These are phyloP conservation scores for Pegoplata infirma DNA, from an alignment of 2,888 invertebrate species.

Conservation along the genomic window DNA sequence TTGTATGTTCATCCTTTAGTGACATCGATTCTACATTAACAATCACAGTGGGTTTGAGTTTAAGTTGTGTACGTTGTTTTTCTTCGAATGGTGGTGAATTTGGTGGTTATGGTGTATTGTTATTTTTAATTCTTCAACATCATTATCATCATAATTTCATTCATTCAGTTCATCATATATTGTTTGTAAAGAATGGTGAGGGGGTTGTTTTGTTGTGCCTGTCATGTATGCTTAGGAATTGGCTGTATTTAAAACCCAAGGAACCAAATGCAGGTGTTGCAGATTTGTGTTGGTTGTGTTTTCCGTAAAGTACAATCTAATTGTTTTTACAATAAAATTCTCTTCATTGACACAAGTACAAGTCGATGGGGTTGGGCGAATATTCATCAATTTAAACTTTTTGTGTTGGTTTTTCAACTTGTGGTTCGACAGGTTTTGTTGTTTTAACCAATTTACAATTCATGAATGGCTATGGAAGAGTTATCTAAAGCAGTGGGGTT, in stretches of 20 bases:
- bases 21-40: conserved; percentile 61
- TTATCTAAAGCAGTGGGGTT: neutral
- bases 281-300: conserved; percentile 52
- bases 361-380: conserved; percentile 47
- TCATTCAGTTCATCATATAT: neutral
- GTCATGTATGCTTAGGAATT: conserved; percentile 20
- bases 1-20: conserved; percentile 10
- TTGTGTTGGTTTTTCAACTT: conserved; percentile 57
- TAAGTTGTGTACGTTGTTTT: conserved; percentile 50
- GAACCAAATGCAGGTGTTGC: conserved; percentile 60
- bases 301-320: conserved; percentile 35
- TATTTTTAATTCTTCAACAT: conserved; percentile 32
- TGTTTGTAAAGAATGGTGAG: neutral
- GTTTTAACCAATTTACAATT: conserved; percentile 63
- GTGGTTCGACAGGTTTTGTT: conserved; percentile 67
- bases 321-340: conserved; percentile 31
- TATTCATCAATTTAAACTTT: conserved; percentile 51
- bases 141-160: conserved; percentile 8
- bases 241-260: conserved; percentile 14
- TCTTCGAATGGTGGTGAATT: conserved; percentile 60
- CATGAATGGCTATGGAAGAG: neutral
- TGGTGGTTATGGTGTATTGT: conserved; percentile 59
- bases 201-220: neutral
- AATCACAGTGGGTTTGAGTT: conserved; percentile 25
- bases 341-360: conserved; percentile 18